Evolutionary conservation across 2,888 invertebrate species (phyloP).

Genomic region (Eupeodes luniger): DNA sequence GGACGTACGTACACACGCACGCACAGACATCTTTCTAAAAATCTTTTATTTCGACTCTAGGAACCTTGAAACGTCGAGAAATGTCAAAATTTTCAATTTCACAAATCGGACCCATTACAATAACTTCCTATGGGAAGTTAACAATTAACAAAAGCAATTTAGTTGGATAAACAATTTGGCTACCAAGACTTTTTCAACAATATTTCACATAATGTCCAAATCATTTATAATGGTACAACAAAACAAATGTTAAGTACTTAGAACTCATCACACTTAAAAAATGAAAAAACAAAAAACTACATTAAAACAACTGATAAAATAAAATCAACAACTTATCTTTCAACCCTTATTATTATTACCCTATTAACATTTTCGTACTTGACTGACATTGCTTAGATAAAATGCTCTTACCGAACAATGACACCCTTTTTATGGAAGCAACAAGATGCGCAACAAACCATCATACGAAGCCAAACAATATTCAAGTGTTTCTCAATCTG

Average conservation of each 20-base stretch:
- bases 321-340: not conserved
- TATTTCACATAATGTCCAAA: no score
- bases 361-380: conserved; percentile 38
- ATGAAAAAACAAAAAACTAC: not conserved
- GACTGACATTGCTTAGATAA: conserved; percentile 57
- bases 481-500: conserved; percentile 71
- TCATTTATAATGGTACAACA: not conserved
- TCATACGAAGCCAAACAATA: conserved; percentile 65
- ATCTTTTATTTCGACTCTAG: no score
- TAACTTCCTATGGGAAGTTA: no score
- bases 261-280: not conserved
- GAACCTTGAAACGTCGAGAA: no score
- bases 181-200: no score
- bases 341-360: conserved; percentile 25
- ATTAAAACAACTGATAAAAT: not conserved
- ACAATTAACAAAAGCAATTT: no score
- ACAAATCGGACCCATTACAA: no score
- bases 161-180: not conserved
- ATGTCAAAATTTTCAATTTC: no score
- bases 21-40: no score
- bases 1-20: no score
- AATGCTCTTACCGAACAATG: conserved; percentile 17
- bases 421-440: conserved; percentile 47
- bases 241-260: not conserved
- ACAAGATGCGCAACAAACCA: conserved; percentile 60